Base-by-base conservation (phyloP, 2,113 vertebrate genomes). In the Colistium nudipinnis region DNA sequence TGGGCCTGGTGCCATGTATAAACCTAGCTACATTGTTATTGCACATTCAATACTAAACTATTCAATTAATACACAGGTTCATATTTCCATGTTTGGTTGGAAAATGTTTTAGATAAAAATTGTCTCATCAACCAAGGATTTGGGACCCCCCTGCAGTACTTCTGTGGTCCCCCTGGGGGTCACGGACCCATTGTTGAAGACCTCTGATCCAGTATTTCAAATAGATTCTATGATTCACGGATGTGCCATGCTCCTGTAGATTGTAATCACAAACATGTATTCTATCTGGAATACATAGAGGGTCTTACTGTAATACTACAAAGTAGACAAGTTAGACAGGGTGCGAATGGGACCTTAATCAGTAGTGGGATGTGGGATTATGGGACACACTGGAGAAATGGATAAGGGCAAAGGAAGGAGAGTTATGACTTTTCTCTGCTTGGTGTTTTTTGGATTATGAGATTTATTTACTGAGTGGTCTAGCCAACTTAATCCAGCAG, bases 391-490 rank as follows among this genome's bases (percentile, higher is more conserved):
- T 63, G 4, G 10, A 64, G 82, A 75, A 75, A 79, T 9, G 56
- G 38, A 30, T 33, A 28, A 66, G 62, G 73, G 62, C 74, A 74
- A 80, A 83, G 57, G 25, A 62, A 65, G 54, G 56, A 78, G 80
- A 72, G 54, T 82, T 83, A 41, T 72, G 62, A 36, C 31, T 79
- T 87, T 81, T 45, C 63, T 71, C 49, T 31, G 57, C 36, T 62
- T 17, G 62, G 65, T 55, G 79, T 82, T 80, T 71, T 63, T 25
- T 44, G 76, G 83, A 83, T 87, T 85, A 86, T 74, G 68, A 74
- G 87, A 88, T 87, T 85, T 87, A 76, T 82, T 76, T 48, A 19
- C 56, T 43, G 51, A 84, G 60, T 28, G 52, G 78, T 84, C 71
- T 71, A 49, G 74, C 47, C 80, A 70, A 69, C 74, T 81, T 62